phyloP scores from a whole-genome alignment of 2,797 vertebrate species.

The Leucoraja ocellata region DNA sequence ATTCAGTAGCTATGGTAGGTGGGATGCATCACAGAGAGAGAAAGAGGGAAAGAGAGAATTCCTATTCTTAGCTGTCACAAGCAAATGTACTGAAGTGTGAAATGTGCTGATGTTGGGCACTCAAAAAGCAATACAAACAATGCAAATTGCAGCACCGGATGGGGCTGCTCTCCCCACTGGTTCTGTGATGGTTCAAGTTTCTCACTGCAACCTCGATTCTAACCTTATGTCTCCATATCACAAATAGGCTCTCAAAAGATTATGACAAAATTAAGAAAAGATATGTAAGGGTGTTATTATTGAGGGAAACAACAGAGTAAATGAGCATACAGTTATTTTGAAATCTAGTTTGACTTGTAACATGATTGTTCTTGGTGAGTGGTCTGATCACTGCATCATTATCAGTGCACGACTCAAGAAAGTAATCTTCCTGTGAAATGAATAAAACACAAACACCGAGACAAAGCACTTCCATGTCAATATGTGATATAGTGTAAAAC shows the following conservation, averaged over 20 bases:
- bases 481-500: neutral
- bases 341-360: neutral
- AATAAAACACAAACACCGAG: neutral
- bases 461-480: neutral
- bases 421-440: neutral
- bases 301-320: neutral
- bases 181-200: neutral
- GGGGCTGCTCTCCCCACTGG: neutral
- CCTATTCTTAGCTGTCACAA: neutral
- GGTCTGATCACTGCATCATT: neutral
- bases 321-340: neutral
- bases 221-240: neutral
- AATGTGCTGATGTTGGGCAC: neutral
- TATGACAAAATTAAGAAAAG: neutral
- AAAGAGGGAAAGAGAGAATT: neutral
- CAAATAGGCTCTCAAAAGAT: too few species aligned
- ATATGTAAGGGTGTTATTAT: neutral
- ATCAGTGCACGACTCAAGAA: neutral
- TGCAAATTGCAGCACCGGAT: neutral
- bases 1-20: neutral
- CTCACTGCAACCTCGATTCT: too few species aligned
- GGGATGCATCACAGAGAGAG: neutral
- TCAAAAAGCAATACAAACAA: neutral
- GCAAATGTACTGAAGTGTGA: neutral
- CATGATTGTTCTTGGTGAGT: neutral